Percentiles rank a stretch among this genome's conserved stretches.
Evolutionary conservation across 2,888 invertebrate genomes (phyloP).

Genomic region (Scaptomyza flava): DNA sequence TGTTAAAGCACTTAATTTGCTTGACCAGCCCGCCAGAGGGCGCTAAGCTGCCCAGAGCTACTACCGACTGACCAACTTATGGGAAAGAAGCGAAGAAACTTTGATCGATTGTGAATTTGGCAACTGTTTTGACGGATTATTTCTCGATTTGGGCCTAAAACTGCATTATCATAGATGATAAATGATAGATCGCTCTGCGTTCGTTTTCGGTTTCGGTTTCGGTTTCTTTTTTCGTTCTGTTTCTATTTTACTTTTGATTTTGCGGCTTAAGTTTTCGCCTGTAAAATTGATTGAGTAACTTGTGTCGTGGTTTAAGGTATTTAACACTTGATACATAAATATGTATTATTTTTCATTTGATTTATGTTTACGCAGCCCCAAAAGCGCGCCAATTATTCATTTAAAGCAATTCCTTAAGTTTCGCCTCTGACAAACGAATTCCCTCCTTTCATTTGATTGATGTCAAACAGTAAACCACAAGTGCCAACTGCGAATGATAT

Average conservation of each 20-base stretch:
- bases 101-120: conserved; percentile 80
- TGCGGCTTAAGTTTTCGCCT: conserved; percentile 71
- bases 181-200: conserved; percentile 72
- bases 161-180: conserved; percentile 75
- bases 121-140: conserved; percentile 80
- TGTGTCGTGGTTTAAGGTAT: conserved; percentile 53
- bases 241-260: conserved; percentile 16
- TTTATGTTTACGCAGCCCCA: conserved; percentile 16
- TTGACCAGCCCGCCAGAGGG: conserved; percentile 39
- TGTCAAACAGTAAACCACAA: conserved; percentile 43
- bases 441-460: conserved; percentile 60
- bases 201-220: not conserved
- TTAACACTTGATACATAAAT: conserved; percentile 50
- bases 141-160: conserved; percentile 79
- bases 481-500: conserved; percentile 48
- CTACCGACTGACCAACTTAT: conserved; percentile 37
- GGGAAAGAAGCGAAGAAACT: too few species aligned
- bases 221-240: conserved; percentile 18
- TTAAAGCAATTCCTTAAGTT: conserved; percentile 23
- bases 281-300: conserved; percentile 76
- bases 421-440: conserved; percentile 21
- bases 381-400: conserved; percentile 55
- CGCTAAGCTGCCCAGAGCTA: conserved; percentile 30
- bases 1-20: conserved; percentile 67
- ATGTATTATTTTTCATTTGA: conserved; percentile 29